Evolutionary conservation across 2,113 vertebrate species (phyloP), one percentile per base, ranked within the genome.

Genomic region (Sinocyclocheilus maitianheensis): DNA sequence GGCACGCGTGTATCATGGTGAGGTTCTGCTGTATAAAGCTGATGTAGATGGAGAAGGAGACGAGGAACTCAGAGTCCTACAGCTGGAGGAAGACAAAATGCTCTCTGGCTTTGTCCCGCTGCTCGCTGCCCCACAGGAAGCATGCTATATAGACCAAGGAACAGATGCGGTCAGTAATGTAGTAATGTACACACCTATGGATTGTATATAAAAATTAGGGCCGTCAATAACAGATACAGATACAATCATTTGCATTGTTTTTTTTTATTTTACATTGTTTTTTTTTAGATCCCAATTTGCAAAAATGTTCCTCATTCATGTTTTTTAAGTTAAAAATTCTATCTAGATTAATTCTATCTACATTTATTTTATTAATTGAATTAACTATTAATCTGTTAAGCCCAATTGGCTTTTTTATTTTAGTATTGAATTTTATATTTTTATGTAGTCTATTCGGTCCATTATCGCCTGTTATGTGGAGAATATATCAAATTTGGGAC

Each of bases 51-150:
- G 75, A 0, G 97, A 98, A 91, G 95, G 96, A 58, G 98, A 99
- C 46, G 98, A 98, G 90, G 98, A 99, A 94, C 94, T 99, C 92
- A 93, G 93, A 55, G 95, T 98, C 88, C 96, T 99, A 89, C 97
- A 96, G 88, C 91, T 99, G 93, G 97, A 98, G 93, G 98, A 99
- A 91, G 98, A 99, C 92, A 95, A 93, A 74, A 95, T 98, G 88
- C 97, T 99, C 86, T 97, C 98, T 67, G 98, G 97, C 86, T 99
- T 99, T 92, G 95, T 99, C 63, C 98, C 98, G 8, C 95, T 99
- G 92, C 94, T 99, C 88, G 97, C 96, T 58, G 97, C 98, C 89
- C 98, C 97, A 74, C 97, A 98, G 94, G 97, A 99, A 91, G 97
- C 98, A 69, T 99, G 98, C 95, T 99, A 98, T 95, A 96, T 96